Percentiles rank a stretch among this genome's conserved stretches.
phyloP scores from a whole-genome alignment of 2,113 vertebrate genomes.

The Peromyscus leucopus region DNA sequence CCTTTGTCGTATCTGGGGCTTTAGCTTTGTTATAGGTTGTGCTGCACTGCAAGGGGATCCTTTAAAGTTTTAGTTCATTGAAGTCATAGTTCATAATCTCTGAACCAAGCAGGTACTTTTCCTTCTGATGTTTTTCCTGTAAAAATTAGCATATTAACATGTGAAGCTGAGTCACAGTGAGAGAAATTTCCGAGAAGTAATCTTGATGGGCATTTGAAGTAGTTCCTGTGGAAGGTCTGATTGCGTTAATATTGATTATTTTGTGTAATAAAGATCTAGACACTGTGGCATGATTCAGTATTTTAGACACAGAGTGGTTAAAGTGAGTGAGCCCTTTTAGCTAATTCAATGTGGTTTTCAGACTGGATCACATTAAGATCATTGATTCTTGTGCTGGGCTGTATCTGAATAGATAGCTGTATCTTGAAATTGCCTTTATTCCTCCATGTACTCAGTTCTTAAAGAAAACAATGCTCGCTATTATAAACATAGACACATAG shows the following conservation, averaged over 20 bases:
- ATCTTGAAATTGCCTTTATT: slow-evolving; percentile 45
- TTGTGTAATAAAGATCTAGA: background rate
- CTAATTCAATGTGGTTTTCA: slow-evolving; percentile 28
- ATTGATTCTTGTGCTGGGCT: background rate
- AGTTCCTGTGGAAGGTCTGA: background rate
- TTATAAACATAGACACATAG: background rate
- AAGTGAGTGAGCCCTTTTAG: slow-evolving; percentile 48
- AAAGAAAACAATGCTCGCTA: slow-evolving; percentile 7
- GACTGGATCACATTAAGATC: slow-evolving; percentile 23
- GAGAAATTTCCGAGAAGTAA: slow-evolving; percentile 44
- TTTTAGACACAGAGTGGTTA: slow-evolving; percentile 47
- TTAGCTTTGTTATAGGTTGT: slow-evolving; percentile 25
- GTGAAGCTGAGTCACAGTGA: slow-evolving; percentile 55
- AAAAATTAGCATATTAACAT: slow-evolving; percentile 44
- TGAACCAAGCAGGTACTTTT: slow-evolving; percentile 19
- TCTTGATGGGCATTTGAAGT: background rate
- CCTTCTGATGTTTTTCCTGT: slow-evolving; percentile 38
- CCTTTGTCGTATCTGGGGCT: background rate
- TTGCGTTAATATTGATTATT: slow-evolving; percentile 17
- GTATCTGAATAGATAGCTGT: slow-evolving; percentile 15
- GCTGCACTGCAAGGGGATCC: background rate
- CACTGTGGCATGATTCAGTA: background rate
- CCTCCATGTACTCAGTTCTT: slow-evolving; percentile 9
- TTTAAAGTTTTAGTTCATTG: background rate
- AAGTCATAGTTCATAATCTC: background rate